These are phyloP conservation scores for Catharus ustulatus DNA, from an alignment of 2,797 vertebrate genomes.

Conservation along the genomic window DNA sequence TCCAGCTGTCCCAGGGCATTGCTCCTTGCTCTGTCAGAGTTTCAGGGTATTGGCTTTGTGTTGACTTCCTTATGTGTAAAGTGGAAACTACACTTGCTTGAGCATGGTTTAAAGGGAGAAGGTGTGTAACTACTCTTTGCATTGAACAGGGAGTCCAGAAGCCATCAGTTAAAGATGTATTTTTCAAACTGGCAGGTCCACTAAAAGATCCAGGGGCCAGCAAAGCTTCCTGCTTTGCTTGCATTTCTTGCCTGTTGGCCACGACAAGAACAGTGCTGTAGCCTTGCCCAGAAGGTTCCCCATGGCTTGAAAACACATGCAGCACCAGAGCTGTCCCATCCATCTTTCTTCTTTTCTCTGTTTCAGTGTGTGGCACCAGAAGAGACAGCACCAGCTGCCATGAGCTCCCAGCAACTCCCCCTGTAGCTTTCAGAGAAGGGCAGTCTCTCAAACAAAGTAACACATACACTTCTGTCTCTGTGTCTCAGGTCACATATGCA, in stretches of 20 bases:
- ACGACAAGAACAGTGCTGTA: fast-evolving
- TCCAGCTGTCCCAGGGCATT: not conserved
- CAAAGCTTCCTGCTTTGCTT: not conserved
- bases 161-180: not conserved
- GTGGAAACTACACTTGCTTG: not conserved
- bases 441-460: not conserved
- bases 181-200: not conserved
- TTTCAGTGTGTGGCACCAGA: not conserved
- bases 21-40: not conserved
- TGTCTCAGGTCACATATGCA: not conserved
- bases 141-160: not conserved
- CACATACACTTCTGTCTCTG: not conserved
- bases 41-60: not conserved
- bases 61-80: not conserved
- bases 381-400: not conserved
- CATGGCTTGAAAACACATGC: not conserved
- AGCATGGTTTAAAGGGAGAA: not conserved
- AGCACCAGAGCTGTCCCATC: not conserved
- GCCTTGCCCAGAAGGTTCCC: not conserved
- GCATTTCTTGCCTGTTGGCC: not conserved
- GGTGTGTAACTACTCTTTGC: not conserved
- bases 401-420: not conserved
- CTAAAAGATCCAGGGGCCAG: not conserved
- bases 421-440: not conserved
- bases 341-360: not conserved